Evolutionary conservation across 2,797 vertebrate species (phyloP).

Genomic region (Synaphobranchus kaupii): DNA sequence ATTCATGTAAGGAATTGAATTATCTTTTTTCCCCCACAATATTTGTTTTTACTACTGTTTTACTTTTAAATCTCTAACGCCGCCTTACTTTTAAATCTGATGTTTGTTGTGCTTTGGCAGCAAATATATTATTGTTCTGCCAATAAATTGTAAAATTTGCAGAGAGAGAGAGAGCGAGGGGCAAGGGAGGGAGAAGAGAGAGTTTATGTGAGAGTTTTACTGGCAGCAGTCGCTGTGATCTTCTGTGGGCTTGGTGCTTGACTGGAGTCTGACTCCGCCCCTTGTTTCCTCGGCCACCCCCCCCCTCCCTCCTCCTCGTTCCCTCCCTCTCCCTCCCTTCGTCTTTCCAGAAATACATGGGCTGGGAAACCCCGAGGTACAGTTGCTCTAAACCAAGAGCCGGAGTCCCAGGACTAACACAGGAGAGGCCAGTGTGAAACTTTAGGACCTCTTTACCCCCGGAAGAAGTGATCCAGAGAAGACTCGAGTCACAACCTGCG

Average conservation of each 20-base stretch:
- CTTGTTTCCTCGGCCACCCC: slow-evolving; percentile 28
- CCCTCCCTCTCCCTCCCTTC: slow-evolving; percentile 36
- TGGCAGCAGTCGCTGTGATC: background rate
- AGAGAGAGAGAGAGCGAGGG: background rate
- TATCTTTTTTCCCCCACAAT: background rate
- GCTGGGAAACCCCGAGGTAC: slow-evolving; percentile 57
- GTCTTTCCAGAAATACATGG: slow-evolving; percentile 51
- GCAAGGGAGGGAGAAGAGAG: background rate
- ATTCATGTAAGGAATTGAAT: background rate
- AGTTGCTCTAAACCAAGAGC: slow-evolving; percentile 62
- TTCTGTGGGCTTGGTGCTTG: background rate
- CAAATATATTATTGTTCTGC: background rate
- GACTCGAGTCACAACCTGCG: background rate
- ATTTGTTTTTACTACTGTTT: background rate
- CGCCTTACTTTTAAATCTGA: background rate
- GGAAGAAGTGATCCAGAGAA: background rate
- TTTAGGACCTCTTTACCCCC: background rate
- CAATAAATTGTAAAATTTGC: background rate
- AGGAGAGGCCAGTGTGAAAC: background rate
- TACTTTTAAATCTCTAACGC: background rate
- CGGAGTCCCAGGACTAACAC: slow-evolving; percentile 51
- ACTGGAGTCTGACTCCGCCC: background rate
- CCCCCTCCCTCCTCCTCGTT: slow-evolving; percentile 29
- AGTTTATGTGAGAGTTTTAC: background rate
- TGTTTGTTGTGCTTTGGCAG: background rate